phyloP scores from a whole-genome alignment of 2,113 vertebrate genomes.

The Odocoileus hemionus region DNA sequence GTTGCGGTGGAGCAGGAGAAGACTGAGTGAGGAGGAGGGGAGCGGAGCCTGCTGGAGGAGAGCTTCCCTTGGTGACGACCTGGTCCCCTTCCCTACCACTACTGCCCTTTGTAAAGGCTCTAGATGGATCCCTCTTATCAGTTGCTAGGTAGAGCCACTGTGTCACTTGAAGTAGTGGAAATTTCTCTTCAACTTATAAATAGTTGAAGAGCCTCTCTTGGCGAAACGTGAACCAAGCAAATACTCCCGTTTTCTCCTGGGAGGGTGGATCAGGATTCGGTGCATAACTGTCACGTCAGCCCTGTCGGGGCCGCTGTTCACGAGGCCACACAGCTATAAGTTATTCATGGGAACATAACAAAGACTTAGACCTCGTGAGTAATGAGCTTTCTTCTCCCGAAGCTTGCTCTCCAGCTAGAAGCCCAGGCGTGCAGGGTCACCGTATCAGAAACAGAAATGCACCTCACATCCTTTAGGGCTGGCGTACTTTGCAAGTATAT shows the following conservation, averaged over 20 bases:
- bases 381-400: conserved; percentile 72
- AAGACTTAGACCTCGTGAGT: conserved; percentile 74
- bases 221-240: conserved; percentile 81
- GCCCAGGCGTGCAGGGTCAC: conserved; percentile 49
- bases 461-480: conserved; percentile 26
- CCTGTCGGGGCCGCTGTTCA: conserved; percentile 71
- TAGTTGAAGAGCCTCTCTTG: conserved; percentile 80
- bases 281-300: conserved; percentile 77
- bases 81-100: neutral
- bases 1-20: neutral
- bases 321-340: conserved; percentile 74
- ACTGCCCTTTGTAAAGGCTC: conserved; percentile 18
- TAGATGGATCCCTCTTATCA: conserved; percentile 61
- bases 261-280: conserved; percentile 78
- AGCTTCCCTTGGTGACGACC: neutral
- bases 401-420: conserved; percentile 65
- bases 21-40: neutral
- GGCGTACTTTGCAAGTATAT: conserved; percentile 18
- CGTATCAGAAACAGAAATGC: conserved; percentile 71
- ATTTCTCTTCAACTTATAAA: conserved; percentile 87
- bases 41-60: fast-evolving
- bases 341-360: conserved; percentile 82
- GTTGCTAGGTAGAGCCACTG: conserved; percentile 79
- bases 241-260: conserved; percentile 79
- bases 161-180: conserved; percentile 84